These are phyloP conservation scores for Drosophila bunnanda DNA, from an alignment of 2,888 invertebrate genomes.

Conservation along the genomic window DNA sequence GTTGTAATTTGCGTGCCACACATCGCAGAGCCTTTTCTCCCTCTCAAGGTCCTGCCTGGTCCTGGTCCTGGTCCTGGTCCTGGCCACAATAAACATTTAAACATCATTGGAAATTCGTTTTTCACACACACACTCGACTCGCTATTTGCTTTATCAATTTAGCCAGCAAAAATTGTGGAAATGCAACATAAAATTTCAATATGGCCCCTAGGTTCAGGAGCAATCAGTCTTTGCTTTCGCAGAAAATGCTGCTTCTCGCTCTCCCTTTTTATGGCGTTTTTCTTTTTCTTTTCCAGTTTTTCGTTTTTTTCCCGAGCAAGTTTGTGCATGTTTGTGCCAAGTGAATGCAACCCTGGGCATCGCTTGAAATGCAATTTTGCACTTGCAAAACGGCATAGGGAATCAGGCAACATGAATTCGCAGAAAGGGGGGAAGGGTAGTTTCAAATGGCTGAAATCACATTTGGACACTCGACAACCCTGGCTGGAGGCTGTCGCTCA, in stretches of 20 bases:
- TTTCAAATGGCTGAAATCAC: conserved; percentile 15
- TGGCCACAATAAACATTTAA: conserved; percentile 62
- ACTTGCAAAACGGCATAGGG: conserved; percentile 19
- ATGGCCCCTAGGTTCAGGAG: conserved; percentile 31
- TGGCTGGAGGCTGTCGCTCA: conserved; percentile 2
- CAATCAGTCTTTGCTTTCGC: conserved; percentile 26
- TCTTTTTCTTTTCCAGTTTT: conserved; percentile 3
- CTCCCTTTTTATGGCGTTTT: not conserved
- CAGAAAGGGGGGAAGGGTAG: not conserved
- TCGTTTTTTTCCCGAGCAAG: not conserved
- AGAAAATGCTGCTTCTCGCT: not conserved
- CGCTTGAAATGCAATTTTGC: conserved; percentile 31
- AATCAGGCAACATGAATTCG: conserved; percentile 18
- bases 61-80: conserved; percentile 10
- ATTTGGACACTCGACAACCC: not conserved
- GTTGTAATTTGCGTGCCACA: conserved; percentile 72
- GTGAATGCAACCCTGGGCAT: conserved; percentile 21
- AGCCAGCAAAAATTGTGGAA: conserved; percentile 43
- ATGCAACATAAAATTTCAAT: conserved; percentile 48
- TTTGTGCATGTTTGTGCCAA: conserved; percentile 14
- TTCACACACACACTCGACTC: conserved; percentile 14
- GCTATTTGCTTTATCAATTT: conserved; percentile 48
- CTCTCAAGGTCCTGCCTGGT: conserved; percentile 14
- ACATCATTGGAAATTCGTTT: conserved; percentile 70
- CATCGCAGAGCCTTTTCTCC: conserved; percentile 2